Base-by-base conservation (phyloP, 1,140 invertebrate genomes). In the Eumeta japonica region DNA sequence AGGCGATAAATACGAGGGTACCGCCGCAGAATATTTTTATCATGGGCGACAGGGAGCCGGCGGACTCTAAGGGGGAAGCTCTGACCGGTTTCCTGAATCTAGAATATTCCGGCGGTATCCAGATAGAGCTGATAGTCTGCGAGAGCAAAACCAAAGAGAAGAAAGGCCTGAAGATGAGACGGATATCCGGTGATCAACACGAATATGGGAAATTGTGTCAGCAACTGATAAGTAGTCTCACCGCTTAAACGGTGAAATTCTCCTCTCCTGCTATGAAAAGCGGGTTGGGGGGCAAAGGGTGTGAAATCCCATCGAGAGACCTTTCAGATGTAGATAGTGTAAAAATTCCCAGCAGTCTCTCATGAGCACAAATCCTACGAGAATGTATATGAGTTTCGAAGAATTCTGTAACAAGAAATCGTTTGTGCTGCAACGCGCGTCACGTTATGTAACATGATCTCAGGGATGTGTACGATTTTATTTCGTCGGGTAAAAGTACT, bases 131-230 rank as follows among this genome's bases (percentile, higher is more conserved):
- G 44, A 84, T 90, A 52, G 84, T 94, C 1, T 89, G 83, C 56
- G 84, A 89, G 50, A 85, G 83, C 16, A 86, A 85, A 42, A 79
- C 77, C 32, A 82, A 82, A 43, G 85, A 88, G 55, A 82, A 85
- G 29, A 92, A 91, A 49, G 89, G 91, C 4, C 80, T 96, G 40
- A 94, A 94, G 57, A 85, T 96, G 81, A 75, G 92, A 39, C 79
- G 91, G 59, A 92, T 96, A 44, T 94, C 91, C 0, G 93, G 93
- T 2, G 92, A 96, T 72, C 89, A 91, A 64, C 78, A 87, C 41
- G 88, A 92, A 58, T 95, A 94, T 61, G 89, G 87, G 43, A 89
- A 91, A 62, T 80, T 95, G 10, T 95, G 92, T 72, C 88, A 93
- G 57, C 89, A 94, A 62, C 75, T 96, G 35, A 89, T 96, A 29